Percentiles rank a stretch among this genome's conserved stretches.
These are phyloP conservation scores for Drosophila bocqueti DNA, from an alignment of 1,140 invertebrate genomes.

Conservation along the genomic window DNA sequence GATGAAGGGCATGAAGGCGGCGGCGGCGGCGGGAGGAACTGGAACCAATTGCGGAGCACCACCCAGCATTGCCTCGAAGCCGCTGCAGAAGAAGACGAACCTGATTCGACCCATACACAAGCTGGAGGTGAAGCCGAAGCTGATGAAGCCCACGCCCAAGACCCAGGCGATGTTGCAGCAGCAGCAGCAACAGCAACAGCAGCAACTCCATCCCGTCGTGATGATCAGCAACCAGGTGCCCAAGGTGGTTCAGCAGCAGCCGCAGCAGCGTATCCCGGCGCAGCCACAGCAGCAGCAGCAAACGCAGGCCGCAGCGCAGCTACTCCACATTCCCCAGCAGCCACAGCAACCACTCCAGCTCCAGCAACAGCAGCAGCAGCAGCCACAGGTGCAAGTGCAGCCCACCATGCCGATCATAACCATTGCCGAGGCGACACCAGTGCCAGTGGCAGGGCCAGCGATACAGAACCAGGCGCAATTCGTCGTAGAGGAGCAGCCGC, in stretches of 20 bases:
- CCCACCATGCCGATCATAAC: constrained; percentile 57
- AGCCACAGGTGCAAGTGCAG: constrained; percentile 28
- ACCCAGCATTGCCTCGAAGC: constrained; percentile 73
- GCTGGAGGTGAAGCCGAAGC: constrained; percentile 78
- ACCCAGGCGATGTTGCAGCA: constrained; percentile 37
- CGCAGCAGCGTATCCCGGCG: constrained; percentile 33
- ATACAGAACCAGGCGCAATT: constrained; percentile 41
- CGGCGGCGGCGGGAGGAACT: constrained; percentile 43
- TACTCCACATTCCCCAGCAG: constrained; percentile 35
- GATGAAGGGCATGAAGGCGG: constrained; percentile 25
- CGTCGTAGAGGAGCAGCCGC: constrained; percentile 37
- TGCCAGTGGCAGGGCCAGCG: constrained; percentile 8
- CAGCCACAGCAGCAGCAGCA: constrained; percentile 37
- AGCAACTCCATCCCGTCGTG: constrained; percentile 14
- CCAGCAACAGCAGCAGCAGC: constrained; percentile 23
- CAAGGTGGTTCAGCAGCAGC: constrained; percentile 37
- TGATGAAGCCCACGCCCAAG: constrained; percentile 68
- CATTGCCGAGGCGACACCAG: constrained; percentile 26
- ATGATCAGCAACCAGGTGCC: constrained; percentile 33
- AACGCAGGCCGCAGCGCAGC: constrained; percentile 26
- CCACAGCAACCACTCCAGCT: constrained; percentile 25
- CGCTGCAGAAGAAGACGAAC: constrained; percentile 73
- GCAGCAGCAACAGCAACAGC: constrained; percentile 22
- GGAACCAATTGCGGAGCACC: constrained; percentile 65
- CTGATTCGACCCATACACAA: constrained; percentile 78